Evolutionary conservation across 2,888 invertebrate genomes (phyloP).

Genomic region (Mythimna pallens): DNA sequence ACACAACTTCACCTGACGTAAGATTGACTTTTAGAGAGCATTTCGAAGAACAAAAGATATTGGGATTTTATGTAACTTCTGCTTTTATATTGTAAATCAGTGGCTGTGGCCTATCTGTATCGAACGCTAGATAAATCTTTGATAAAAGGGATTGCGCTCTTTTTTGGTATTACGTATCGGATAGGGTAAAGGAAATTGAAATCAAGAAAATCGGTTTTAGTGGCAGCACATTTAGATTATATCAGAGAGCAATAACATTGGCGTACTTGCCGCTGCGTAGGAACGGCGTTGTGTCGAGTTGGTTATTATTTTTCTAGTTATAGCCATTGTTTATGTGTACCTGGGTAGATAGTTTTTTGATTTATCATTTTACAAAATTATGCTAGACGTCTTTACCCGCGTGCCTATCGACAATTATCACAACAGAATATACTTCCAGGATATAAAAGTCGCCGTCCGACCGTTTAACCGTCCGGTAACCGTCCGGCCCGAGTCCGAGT

Average conservation of each 20-base stretch:
- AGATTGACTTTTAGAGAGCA: conserved; percentile 60
- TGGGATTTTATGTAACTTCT: conserved; percentile 42
- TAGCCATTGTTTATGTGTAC: no score
- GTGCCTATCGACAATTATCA: no score
- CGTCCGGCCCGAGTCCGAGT: no score
- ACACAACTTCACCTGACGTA: conserved; percentile 37
- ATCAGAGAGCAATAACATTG: conserved; percentile 1
- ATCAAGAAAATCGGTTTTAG: conserved; percentile 18
- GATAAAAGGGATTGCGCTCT: conserved; percentile 10
- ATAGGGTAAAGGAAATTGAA: conserved; percentile 15
- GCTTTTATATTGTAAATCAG: conserved; percentile 28
- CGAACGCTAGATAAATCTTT: conserved; percentile 30
- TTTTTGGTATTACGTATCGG: conserved; percentile 7
- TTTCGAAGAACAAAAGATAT: conserved; percentile 36
- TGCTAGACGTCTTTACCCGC: no score
- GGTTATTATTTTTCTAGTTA: background rate
- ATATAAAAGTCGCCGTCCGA: no score
- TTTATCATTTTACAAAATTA: no score
- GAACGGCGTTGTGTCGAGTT: background rate
- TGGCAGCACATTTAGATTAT: background rate
- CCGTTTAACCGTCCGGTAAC: no score
- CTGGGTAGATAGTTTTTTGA: no score
- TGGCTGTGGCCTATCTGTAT: conserved; percentile 3
- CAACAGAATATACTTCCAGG: no score
- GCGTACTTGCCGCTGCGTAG: background rate